Base-by-base conservation (phyloP, 2,888 invertebrate species). In the Habroteleia sp. region DNA sequence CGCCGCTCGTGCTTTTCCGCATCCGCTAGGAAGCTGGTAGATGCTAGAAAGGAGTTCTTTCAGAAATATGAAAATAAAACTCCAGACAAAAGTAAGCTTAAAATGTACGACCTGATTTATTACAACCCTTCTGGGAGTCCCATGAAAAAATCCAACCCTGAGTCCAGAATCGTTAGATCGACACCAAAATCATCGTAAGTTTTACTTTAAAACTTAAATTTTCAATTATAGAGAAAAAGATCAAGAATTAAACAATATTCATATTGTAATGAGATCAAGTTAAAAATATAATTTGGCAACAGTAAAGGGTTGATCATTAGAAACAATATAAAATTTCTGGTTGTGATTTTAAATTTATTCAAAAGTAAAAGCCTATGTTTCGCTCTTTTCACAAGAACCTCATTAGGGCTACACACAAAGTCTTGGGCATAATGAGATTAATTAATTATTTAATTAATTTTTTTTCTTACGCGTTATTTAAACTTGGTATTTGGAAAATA, bases 31-130 rank as follows among this genome's bases (percentile, higher is more conserved):
- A 90, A 91, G 87, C 74, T 92, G 75, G 89, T 90, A 10, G 89
- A 91, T 82, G 91, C 92, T 11, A 88, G 90, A 76, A 89, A 90
- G 41, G 91, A 91, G 69, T 91, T 91, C 81, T 80, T 88, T 3
- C 80, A 89, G 17, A 91, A 90, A 78, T 91, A 91, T 82, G 90
- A 89, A 46, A 86, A 90, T 33, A 89, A 89, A 68, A 84, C 87
- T 60, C 92, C 92, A 0, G 93, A 93, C 78, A 93, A 93, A 62
- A 91, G 92, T 0, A 90, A 90, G 76, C 91, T 97, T 78, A 97
- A 95, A 39, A 97, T 98, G 96, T 94, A 95, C 79, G 97, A 97
- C 89, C 91, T 97, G 52, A 96, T 97, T 82, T 96, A 94, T 89
- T 97, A 96, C 89, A 97, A 97, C 89, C 97, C 97, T 2, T 87